Conservation (phyloP, 2,113 vertebrate genomes). For the Tetraodon nigroviridis region DNA sequence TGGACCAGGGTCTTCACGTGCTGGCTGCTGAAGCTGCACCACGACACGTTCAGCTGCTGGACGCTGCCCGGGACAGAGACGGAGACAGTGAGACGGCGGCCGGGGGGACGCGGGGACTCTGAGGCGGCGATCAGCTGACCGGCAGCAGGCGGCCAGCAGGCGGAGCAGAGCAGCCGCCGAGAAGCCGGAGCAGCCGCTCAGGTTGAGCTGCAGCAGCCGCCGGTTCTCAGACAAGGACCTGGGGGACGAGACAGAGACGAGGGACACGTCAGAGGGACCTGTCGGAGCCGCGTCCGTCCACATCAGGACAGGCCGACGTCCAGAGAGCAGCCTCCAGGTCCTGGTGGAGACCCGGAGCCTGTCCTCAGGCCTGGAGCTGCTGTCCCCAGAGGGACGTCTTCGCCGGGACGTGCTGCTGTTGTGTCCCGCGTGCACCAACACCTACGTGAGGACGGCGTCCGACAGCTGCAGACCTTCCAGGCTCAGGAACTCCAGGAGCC, state of each 20-base stretch:
- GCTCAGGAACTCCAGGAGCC: conserved; percentile 79
- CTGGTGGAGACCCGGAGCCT: too few species aligned
- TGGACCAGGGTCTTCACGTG: conserved; percentile 79
- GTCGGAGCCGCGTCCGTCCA: too few species aligned
- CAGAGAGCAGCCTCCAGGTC: too few species aligned
- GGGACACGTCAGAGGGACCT: too few species aligned
- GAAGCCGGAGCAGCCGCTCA: conserved; percentile 85
- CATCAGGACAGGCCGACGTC: too few species aligned
- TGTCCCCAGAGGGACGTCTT: too few species aligned
- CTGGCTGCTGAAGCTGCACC: conserved; percentile 82
- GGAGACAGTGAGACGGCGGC: background rate
- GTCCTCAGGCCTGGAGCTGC: too few species aligned
- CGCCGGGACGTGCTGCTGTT: too few species aligned
- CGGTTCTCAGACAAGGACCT: conserved; percentile 81
- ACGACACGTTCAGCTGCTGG: conserved; percentile 87
- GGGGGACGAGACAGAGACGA: background rate
- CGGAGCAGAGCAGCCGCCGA: conserved; percentile 72
- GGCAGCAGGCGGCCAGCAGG: conserved; percentile 76
- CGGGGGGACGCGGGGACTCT: background rate
- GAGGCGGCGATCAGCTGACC: conserved; percentile 62
- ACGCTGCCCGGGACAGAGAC: conserved; percentile 59
- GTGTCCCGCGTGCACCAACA: background rate
- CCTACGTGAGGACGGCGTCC: conserved; percentile 77
- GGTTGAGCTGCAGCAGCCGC: conserved; percentile 79
- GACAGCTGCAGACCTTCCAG: conserved; percentile 86